Base-by-base conservation (phyloP, 2,888 invertebrate genomes). In the Myathropa florea region DNA sequence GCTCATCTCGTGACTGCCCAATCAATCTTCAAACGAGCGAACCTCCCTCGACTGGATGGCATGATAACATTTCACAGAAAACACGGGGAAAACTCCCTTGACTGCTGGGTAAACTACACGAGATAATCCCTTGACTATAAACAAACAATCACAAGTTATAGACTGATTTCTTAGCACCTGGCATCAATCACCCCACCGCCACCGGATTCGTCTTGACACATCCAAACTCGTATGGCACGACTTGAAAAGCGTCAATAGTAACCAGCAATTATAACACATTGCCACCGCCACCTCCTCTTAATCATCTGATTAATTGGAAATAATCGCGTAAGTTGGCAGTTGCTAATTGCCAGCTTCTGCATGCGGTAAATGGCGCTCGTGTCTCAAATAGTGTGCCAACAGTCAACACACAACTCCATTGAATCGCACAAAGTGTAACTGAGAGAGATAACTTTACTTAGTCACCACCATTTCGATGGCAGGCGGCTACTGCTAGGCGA, bases 241-340 rank as follows among this genome's bases (percentile, higher is more conserved):
- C 14, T 39, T 39, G 1, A 53, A n/a, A 18, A 7, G 0, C 10
- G 30, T 46, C 46, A 46, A n/a, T 7, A 18, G 18, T 18, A 24
- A 24, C 24, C 55, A 23, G 55, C 55, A 60, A 39, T 63, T 61
- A 64, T 67, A 73, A n/a, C 18, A 3, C 83, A 59, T 53, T 70
- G 59, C 65, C 39, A 67, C 59, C 64, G 4, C 65, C 78, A 78
- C 81, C 82, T 70, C n/a, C n/a, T 53, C 71, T 71, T 60, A 64
- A 55, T 65, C 70, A 75, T 68, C 67, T 83, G 78, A 86, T 75
- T 86, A 79, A 86, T 83, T 79, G 64, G 71, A 65, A 77, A 53
- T 63, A 79, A 79, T 71, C 83, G 23, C 75, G 30, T 59, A 75
- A 71, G 67, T 24, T 46, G 75, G 57, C 67, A 83, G 55, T 60